Evolutionary conservation across 2,797 vertebrate genomes (phyloP).

Genomic region (Cynodonichthys magdalenae): DNA sequence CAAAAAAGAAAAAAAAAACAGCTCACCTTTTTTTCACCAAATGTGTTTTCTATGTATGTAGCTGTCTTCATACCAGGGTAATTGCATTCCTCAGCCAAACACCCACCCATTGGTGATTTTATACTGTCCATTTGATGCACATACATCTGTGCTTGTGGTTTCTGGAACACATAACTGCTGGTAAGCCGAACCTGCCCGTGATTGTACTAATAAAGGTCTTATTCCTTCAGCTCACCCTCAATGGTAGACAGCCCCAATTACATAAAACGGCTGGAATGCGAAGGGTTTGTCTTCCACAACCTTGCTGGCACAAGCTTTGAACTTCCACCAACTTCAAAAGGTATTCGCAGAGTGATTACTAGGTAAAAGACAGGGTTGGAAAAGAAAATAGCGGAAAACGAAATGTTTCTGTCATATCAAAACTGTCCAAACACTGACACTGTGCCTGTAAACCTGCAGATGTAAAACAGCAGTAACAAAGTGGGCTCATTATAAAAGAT

Average conservation of each 20-base stretch:
- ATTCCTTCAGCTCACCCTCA: slow-evolving; percentile 86
- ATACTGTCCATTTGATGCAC: slow-evolving; percentile 68
- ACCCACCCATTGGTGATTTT: slow-evolving; percentile 66
- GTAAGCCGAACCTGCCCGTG: slow-evolving; percentile 86
- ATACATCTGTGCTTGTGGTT: slow-evolving; percentile 30
- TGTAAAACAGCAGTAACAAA: slow-evolving; percentile 3
- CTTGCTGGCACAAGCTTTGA: slow-evolving; percentile 80
- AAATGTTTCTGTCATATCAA: slow-evolving; percentile 81
- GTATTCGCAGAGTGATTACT: slow-evolving; percentile 81
- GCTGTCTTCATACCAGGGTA: slow-evolving; percentile 39
- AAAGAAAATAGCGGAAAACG: slow-evolving; percentile 17
- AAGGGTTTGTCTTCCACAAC: slow-evolving; percentile 75
- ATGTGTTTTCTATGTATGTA: slow-evolving; percentile 49
- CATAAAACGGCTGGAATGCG: slow-evolving; percentile 84
- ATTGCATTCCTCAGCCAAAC: slow-evolving; percentile 66
- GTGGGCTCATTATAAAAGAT: slow-evolving; percentile 18
- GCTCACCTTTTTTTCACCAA: slow-evolving; percentile 60
- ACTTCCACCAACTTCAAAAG: slow-evolving; percentile 85
- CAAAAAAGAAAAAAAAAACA: slow-evolving; percentile 18
- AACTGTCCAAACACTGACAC: slow-evolving; percentile 79
- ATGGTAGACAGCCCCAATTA: slow-evolving; percentile 92
- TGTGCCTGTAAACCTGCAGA: slow-evolving; percentile 42
- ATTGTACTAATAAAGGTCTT: slow-evolving; percentile 88
- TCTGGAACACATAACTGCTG: slow-evolving; percentile 84
- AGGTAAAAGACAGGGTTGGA: slow-evolving; percentile 72